These are phyloP conservation scores for Linhomoeus sp. DNA, from an alignment of 2,888 invertebrate genomes.

Conservation along the genomic window DNA sequence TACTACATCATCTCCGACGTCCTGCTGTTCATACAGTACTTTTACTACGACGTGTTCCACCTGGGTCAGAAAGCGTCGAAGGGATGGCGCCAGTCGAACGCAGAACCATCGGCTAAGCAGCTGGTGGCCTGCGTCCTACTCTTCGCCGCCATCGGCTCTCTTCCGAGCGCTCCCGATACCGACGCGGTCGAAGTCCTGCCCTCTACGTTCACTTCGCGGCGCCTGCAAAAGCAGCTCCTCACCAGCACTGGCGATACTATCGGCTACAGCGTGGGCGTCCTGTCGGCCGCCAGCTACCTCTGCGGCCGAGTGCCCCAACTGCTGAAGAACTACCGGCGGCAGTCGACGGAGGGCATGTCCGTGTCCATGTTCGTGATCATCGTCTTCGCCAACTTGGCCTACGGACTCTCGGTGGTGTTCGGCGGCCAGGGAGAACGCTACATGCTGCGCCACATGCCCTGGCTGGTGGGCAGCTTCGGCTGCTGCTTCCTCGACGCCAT, in stretches of 20 bases:
- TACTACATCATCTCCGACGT: slow-evolving; percentile 7
- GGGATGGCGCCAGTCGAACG: too few relatives aligned
- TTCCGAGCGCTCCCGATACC: too few relatives aligned
- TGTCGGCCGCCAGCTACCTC: slow-evolving; percentile 21
- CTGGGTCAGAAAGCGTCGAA: not conserved
- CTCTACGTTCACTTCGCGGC: not conserved
- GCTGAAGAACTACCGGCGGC: slow-evolving; percentile 16
- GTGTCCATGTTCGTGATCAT: slow-evolving; percentile 23
- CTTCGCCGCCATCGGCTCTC: not conserved
- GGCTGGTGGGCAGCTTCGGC: slow-evolving; percentile 32
- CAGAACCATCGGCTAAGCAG: too few relatives aligned
- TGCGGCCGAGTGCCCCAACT: slow-evolving; percentile 25
- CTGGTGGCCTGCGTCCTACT: too few relatives aligned
- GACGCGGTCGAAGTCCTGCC: not conserved
- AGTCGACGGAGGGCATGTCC: slow-evolving; percentile 23
- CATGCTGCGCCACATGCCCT: slow-evolving; percentile 29
- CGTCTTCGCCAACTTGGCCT: slow-evolving; percentile 23
- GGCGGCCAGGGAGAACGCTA: slow-evolving; percentile 8
- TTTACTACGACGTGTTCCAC: slow-evolving; percentile 4
- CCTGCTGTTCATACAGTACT: slow-evolving; percentile 4
- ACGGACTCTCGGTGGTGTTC: slow-evolving; percentile 22
- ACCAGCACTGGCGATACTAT: not conserved
- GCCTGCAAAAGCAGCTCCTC: not conserved
- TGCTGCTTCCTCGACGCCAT: slow-evolving; percentile 30
- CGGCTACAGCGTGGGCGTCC: slow-evolving; percentile 6